phyloP scores from a whole-genome alignment of 1,140 invertebrate species.

The Leptonema lineaticorne region DNA sequence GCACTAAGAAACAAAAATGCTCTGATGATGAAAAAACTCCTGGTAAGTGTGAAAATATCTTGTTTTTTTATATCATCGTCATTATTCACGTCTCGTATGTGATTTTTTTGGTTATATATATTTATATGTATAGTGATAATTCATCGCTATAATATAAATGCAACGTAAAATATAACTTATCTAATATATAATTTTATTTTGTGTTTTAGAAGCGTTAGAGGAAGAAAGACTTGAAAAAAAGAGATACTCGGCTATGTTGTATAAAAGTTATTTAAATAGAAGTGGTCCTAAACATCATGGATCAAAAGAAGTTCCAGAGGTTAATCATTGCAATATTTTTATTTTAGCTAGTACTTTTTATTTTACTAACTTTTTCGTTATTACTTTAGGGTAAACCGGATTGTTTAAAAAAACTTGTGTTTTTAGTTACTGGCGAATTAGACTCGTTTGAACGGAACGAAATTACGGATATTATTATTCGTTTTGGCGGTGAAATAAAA shows the following conservation, averaged over 20 bases:
- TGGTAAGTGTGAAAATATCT: too few relatives aligned
- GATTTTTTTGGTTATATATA: constrained; percentile 3
- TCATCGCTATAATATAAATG: not conserved
- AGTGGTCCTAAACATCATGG: constrained; percentile 77
- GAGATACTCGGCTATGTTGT: constrained; percentile 62
- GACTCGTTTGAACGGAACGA: constrained; percentile 88
- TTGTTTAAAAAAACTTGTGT: constrained; percentile 75
- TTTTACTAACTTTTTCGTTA: constrained; percentile 25
- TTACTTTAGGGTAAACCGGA: constrained; percentile 65
- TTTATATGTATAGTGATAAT: too few relatives aligned
- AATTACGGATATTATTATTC: constrained; percentile 69
- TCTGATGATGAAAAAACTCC: constrained; percentile 9
- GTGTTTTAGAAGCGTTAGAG: constrained; percentile 55
- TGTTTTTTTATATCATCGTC: too few relatives aligned
- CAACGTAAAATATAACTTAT: not conserved
- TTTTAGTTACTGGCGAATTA: constrained; percentile 84
- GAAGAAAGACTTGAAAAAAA: constrained; percentile 66
- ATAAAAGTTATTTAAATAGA: constrained; percentile 72
- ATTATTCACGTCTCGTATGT: not conserved
- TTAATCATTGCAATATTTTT: constrained; percentile 43
- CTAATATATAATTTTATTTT: constrained; percentile 21
- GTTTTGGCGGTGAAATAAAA: constrained; percentile 80
- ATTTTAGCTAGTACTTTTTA: constrained; percentile 23
- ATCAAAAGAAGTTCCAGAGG: constrained; percentile 78
- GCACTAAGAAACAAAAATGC: constrained; percentile 3